Evolutionary conservation across 1,140 invertebrate genomes (phyloP), one percentile per base, ranked within the genome.

Genomic region (Leptonema lineaticorne): DNA sequence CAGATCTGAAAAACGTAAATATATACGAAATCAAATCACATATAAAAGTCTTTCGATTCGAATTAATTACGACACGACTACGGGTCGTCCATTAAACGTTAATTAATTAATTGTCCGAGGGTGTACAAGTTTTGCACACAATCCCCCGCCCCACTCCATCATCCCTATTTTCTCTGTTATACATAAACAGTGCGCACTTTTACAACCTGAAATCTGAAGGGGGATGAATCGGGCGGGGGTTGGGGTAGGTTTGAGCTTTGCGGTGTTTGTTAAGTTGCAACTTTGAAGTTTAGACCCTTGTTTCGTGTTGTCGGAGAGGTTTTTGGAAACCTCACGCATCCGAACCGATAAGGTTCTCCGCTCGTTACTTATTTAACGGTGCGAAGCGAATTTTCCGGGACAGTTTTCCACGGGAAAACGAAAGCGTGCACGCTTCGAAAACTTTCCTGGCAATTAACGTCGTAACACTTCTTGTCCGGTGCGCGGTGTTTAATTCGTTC

Each of bases 61-160:
- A 53, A 53, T 53, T 53, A 53, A 53, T 53, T 53, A 53, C 50
- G 50, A 22, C 50, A 1, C 24, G 50, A 53, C 9, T 53, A 53
- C 50, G 27, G 27, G 50, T 53, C 50, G 27, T 53, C 50, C 50
- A 53, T 53, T 53, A 53, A 53, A 53, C 22, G 50, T 53, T 53
- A 53, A 53, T 53, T n/a, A n/a, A n/a, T n/a, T 53, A 53, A 53
- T 53, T 53, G 50, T 53, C 50, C 50, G 50, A 53, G 22, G 27
- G 22, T 24, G 50, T 53, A 26, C 22, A 26, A 53, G 50, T 24
- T 26, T 33, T n/a, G n/a, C n/a, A n/a, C n/a, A n/a, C n/a, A n/a
- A n/a, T n/a, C n/a, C n/a, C n/a, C n/a, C n/a, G n/a, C n/a, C n/a
- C n/a, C n/a, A n/a, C n/a, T n/a, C n/a, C n/a, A n/a, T n/a, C n/a